A percentile compares a stretch with the other conserved stretches of the same genome.
phyloP scores from a whole-genome alignment of 37 sponge, comb jelly and placozoan species.

The Corticium candelabrum region DNA sequence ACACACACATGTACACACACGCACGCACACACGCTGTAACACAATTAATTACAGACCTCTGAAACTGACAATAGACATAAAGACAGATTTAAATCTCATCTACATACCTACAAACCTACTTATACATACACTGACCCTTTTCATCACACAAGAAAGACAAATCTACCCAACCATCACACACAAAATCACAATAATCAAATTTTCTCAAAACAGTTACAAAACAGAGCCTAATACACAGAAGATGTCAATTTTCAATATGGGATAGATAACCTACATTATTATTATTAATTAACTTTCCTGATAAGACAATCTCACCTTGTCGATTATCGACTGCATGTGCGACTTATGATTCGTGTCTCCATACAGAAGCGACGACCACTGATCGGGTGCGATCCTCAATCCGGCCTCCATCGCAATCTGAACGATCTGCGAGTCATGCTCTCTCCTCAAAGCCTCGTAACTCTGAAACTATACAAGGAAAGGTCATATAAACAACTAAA shows the following conservation, averaged over 20 bases:
- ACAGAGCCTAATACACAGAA: no score
- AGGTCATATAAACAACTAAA: neutral
- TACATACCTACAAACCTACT: no score
- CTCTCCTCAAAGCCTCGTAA: conserved; percentile 71
- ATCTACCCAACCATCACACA: no score
- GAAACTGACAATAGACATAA: no score
- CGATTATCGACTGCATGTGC: conserved; percentile 97
- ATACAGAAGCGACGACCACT: conserved; percentile 84
- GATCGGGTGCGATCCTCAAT: conserved; percentile 85
- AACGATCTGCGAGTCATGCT: conserved; percentile 91
- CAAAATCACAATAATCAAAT: no score
- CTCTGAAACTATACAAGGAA: conserved; percentile 50
- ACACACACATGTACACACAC: no score
- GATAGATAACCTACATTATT: neutral
- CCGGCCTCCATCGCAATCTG: conserved; percentile 93
- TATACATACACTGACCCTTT: no score
- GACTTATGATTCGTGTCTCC: conserved; percentile 74
- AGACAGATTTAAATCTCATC: no score
- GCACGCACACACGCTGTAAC: no score
- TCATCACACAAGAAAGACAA: no score
- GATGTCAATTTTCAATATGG: no score
- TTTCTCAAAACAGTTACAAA: neutral
- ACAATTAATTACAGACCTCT: no score
- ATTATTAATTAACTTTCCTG: neutral
- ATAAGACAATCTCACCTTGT: conserved; percentile 52